Base-by-base conservation (phyloP, 2,797 vertebrate genomes). In the Spondyliosoma cantharus region DNA sequence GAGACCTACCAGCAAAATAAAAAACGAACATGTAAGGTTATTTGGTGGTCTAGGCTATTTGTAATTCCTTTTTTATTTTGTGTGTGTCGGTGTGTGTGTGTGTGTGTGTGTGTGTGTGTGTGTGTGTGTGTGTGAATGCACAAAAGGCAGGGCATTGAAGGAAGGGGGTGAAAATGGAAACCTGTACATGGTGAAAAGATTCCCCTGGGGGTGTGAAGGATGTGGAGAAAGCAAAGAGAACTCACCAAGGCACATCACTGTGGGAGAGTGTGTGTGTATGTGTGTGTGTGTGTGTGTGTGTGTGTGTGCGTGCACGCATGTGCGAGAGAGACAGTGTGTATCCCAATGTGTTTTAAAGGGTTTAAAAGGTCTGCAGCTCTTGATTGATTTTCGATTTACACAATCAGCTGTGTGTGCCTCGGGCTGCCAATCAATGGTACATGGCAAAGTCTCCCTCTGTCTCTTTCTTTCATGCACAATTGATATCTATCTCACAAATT, bases 161-260 rank as follows among this genome's bases (percentile, higher is more conserved):
- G 53, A 82, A 86, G 69, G 85, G 75, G 75, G 88, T 80, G 87
- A 90, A 93, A 93, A 93, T 89, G 81, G 86, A 89, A 93, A 91
- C 76, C 49, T 71, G 75, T 86, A 92, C 83, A 85, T 70, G 64
- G 72, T 80, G 75, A 42, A 57, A 67, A 65, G 56, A 78, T 89
- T 85, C 82, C 90, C 84, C 4, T 37, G 13, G 49, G 65, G 87
- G 59, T 37, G 72, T 89, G 91, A 78, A 88, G 73, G 72, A 86
- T 67, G 69, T 83, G 71, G 45, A 74, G 45, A 89, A 84, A 81
- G 84, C 85, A 80, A 78, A 81, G 60, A 83, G 67, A 66, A 65
- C 76, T 66, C 58, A 71, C 76, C 46, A 60, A 72, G 79, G 61
- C 61, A 86, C 76, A 72, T 68, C 72, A 57, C 68, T 58, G 53